Conservation (phyloP, 2,797 vertebrate genomes). For the Gadopsis bispinosus region DNA sequence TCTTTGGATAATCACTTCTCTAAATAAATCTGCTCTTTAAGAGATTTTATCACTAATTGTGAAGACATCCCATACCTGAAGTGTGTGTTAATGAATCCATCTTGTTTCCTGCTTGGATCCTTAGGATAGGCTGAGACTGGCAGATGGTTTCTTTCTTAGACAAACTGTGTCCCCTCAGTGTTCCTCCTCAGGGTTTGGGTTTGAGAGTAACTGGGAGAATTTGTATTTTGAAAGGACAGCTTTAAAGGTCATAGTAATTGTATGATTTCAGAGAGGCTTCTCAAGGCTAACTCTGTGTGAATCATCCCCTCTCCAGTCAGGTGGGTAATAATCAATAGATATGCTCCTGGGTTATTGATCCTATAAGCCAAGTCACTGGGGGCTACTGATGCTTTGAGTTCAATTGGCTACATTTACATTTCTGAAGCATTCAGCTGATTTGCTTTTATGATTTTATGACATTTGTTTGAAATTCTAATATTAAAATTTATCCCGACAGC, state of each 20-base stretch:
- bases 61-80: slow-evolving; percentile 39
- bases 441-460: background rate
- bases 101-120: slow-evolving; percentile 31
- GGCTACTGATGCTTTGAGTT: slow-evolving; percentile 5
- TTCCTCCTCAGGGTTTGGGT: slow-evolving; percentile 33
- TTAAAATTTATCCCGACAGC: slow-evolving; percentile 17
- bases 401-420: background rate
- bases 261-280: slow-evolving; percentile 69
- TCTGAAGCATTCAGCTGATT: background rate
- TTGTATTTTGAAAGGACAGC: slow-evolving; percentile 71
- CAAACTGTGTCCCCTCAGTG: background rate
- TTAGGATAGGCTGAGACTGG: slow-evolving; percentile 12
- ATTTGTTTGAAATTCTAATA: slow-evolving; percentile 18
- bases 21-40: slow-evolving; percentile 67
- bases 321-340: slow-evolving; percentile 75
- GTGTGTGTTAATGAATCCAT: slow-evolving; percentile 43
- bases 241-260: slow-evolving; percentile 75
- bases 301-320: slow-evolving; percentile 67
- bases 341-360: slow-evolving; percentile 30
- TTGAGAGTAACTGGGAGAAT: slow-evolving; percentile 50
- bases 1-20: slow-evolving; percentile 71
- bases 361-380: background rate
- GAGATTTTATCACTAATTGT: slow-evolving; percentile 54
- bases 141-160: slow-evolving; percentile 21
- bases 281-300: slow-evolving; percentile 66